Conservation (phyloP, 2,888 invertebrate genomes). For the Atrina japonica region DNA sequence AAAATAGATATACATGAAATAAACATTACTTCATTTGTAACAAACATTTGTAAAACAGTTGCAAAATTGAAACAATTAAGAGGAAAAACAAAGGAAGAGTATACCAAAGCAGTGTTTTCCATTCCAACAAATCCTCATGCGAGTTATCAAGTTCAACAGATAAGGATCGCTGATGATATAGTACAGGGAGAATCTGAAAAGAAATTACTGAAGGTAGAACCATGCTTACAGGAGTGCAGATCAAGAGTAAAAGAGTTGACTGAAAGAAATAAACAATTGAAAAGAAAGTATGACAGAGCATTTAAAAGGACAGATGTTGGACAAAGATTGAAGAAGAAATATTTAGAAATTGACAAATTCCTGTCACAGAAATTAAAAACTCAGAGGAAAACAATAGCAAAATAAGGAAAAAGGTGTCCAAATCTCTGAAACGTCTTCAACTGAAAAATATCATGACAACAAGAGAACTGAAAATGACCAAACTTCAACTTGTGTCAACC, state of each 20-base stretch:
- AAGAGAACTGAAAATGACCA: no score
- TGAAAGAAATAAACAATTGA: slow-evolving; percentile 14
- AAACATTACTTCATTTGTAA: neutral
- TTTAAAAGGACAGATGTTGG: neutral
- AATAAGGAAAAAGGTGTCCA: no score
- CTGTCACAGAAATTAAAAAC: no score
- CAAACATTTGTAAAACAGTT: neutral
- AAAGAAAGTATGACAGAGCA: slow-evolving; percentile 25
- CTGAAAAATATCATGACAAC: no score
- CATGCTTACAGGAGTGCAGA: neutral
- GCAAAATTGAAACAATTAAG: neutral
- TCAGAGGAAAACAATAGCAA: no score
- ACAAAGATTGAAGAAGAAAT: no score
- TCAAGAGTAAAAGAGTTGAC: slow-evolving; percentile 14
- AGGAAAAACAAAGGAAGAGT: neutral
- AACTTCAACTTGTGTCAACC: no score
- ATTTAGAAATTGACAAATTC: no score
- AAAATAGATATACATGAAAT: slow-evolving; percentile 1
- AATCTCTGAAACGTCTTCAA: no score
- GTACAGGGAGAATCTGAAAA: neutral
- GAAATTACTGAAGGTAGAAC: neutral
- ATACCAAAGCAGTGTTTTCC: neutral
- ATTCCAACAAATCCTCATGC: neutral
- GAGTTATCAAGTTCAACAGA: no score
- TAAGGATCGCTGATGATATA: neutral